phyloP scores from a whole-genome alignment of 1,140 invertebrate species.

The Musca domestica region DNA sequence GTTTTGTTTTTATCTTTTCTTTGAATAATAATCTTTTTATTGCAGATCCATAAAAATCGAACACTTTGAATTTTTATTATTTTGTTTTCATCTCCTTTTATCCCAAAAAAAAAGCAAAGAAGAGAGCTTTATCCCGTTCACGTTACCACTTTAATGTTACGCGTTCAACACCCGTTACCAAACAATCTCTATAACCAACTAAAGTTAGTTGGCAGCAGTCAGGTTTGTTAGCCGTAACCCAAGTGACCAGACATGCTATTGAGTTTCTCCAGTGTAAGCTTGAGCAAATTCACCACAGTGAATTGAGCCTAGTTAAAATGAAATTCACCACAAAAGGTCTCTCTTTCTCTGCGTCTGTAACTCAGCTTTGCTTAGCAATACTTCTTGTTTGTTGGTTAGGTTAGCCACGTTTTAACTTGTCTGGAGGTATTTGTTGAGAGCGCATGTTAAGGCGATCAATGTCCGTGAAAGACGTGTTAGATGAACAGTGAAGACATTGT shows the following conservation, averaged over 20 bases:
- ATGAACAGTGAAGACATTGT: too few species aligned
- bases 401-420: background rate
- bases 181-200: conserved; percentile 12
- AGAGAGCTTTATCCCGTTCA: background rate
- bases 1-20: background rate
- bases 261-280: conserved; percentile 6
- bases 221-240: background rate
- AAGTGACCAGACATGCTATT: background rate
- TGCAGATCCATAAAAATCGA: too few species aligned
- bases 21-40: too few species aligned
- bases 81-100: background rate
- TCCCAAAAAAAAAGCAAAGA: background rate
- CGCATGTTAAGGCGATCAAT: too few species aligned
- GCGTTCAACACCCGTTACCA: conserved; percentile 11
- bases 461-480: too few species aligned
- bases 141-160: conserved; percentile 7
- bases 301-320: too few species aligned
- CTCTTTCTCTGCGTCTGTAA: background rate
- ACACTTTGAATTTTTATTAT: background rate
- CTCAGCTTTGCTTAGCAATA: background rate
- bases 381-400: background rate
- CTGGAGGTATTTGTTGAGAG: too few species aligned
- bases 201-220: background rate
- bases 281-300: background rate
- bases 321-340: background rate